phyloP scores from a whole-genome alignment of 2,888 invertebrate species.

The Torymus texanus region DNA sequence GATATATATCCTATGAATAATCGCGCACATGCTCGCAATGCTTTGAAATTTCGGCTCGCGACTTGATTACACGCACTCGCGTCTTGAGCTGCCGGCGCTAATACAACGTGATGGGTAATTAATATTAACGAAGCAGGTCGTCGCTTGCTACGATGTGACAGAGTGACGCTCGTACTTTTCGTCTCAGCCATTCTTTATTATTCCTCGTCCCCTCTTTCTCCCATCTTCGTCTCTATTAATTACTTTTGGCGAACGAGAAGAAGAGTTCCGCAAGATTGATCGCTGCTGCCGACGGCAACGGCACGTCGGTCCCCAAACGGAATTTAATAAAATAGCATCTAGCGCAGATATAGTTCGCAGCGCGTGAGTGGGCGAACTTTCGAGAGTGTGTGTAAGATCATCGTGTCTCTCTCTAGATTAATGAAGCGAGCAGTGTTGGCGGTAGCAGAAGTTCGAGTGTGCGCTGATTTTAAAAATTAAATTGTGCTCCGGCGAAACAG shows the following conservation, averaged over 20 bases:
- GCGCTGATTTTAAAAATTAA: slow-evolving; percentile 38
- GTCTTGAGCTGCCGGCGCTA: not conserved
- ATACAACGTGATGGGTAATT: not conserved
- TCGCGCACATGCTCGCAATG: not conserved
- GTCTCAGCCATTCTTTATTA: no score
- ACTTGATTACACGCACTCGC: slow-evolving; percentile 21
- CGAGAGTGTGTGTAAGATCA: not conserved
- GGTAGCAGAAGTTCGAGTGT: not conserved
- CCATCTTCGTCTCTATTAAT: slow-evolving; percentile 1
- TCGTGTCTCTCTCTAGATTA: no score
- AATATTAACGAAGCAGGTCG: slow-evolving; percentile 26
- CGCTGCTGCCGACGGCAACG: not conserved
- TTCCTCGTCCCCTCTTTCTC: no score
- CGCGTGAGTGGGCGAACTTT: not conserved
- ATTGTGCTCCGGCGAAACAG: slow-evolving; percentile 11
- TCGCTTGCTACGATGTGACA: not conserved
- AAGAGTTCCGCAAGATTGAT: slow-evolving; percentile 13
- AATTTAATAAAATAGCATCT: slow-evolving; percentile 38
- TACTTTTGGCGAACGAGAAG: not conserved
- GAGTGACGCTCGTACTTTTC: not conserved
- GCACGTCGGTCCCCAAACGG: not conserved
- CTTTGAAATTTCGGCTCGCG: slow-evolving; percentile 8
- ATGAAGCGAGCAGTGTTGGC: not conserved
- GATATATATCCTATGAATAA: no score
- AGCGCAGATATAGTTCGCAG: slow-evolving; percentile 2